Percentiles rank a stretch among this genome's conserved stretches.
Evolutionary conservation across 2,888 invertebrate genomes (phyloP).

Genomic region (Andrena minutula): DNA sequence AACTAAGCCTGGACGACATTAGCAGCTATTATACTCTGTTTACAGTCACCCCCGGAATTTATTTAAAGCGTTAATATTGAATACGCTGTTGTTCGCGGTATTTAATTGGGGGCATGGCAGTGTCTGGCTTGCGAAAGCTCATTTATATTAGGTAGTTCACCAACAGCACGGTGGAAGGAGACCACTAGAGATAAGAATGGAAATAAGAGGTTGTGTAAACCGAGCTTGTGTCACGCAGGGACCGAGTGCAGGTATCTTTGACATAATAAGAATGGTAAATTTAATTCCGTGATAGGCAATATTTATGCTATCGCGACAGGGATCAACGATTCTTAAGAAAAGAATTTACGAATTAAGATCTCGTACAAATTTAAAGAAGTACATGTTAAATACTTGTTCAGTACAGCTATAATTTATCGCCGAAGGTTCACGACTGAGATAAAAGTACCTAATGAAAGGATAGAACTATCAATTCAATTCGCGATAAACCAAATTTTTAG

Average conservation of each 20-base stretch:
- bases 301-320: slow-evolving; percentile 2
- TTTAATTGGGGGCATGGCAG: slow-evolving; percentile 34
- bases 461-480: no score
- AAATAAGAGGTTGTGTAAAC: slow-evolving; percentile 39
- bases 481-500: no score
- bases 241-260: slow-evolving; percentile 18
- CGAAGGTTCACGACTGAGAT: no score
- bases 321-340: not conserved
- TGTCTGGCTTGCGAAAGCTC: slow-evolving; percentile 40
- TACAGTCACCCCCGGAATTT: no score
- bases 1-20: no score
- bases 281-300: not conserved
- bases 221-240: slow-evolving; percentile 30
- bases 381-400: no score
- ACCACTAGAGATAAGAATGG: slow-evolving; percentile 41
- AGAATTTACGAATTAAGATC: not conserved
- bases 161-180: slow-evolving; percentile 11
- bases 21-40: no score
- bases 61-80: slow-evolving; percentile 36
- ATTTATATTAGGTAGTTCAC: slow-evolving; percentile 32
- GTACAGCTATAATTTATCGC: no score
- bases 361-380: not conserved
- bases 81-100: slow-evolving; percentile 28
- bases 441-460: no score
- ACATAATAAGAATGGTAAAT: slow-evolving; percentile 28